Conservation (phyloP, 2,888 invertebrate species). For the Eupithecia inturbata region DNA sequence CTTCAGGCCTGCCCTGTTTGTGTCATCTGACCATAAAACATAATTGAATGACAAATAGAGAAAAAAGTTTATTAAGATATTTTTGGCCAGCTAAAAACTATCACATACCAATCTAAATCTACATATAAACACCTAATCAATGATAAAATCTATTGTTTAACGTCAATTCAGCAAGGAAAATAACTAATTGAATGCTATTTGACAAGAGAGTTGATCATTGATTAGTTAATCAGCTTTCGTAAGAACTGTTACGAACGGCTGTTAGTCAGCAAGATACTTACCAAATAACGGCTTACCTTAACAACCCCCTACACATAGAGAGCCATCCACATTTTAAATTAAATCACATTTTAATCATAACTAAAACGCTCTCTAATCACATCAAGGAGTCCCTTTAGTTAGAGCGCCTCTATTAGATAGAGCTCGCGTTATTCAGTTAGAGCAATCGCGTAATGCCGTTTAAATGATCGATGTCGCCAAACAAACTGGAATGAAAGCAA, state of each 20-base stretch:
- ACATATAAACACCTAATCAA: too few species aligned
- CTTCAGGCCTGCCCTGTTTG: neutral
- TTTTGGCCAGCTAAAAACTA: too few species aligned
- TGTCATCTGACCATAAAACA: neutral
- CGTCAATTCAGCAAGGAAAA: neutral
- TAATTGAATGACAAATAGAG: too few species aligned
- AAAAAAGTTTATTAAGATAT: too few species aligned
- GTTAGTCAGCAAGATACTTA: neutral
- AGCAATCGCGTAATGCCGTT: constrained; percentile 36
- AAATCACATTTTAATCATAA: constrained; percentile 5
- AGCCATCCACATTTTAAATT: neutral
- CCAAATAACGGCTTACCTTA: neutral
- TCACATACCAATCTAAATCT: too few species aligned
- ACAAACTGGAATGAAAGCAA: constrained; percentile 43
- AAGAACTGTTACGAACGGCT: too few species aligned
- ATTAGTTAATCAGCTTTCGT: neutral
- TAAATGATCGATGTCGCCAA: constrained; percentile 30
- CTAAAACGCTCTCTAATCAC: constrained; percentile 4
- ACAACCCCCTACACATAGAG: neutral
- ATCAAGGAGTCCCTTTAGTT: constrained; percentile 3
- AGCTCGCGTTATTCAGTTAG: constrained; percentile 49
- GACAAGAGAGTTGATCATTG: neutral
- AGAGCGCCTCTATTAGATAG: constrained; percentile 34
- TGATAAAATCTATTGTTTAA: neutral
- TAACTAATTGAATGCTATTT: neutral